Evolutionary conservation across 2,113 vertebrate species (phyloP).

Genomic region (Ornithorhynchus anatinus): DNA sequence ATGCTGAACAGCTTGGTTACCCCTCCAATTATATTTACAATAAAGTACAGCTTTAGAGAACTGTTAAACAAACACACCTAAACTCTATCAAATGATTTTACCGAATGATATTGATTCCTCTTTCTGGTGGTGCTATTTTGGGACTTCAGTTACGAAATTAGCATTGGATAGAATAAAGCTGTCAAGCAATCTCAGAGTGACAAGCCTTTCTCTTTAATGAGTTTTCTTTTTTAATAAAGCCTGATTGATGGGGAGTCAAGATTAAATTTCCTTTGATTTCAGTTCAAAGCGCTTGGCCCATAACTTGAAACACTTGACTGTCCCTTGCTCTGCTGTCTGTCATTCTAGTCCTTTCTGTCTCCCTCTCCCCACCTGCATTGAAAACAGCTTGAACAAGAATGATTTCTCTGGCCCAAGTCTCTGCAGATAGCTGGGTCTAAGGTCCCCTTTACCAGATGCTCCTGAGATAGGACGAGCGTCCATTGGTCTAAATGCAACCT

Average conservation of each 20-base stretch:
- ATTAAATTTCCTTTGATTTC: not conserved
- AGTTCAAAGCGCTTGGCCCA: too few species aligned
- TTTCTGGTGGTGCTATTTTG: conserved; percentile 4
- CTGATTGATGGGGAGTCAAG: not conserved
- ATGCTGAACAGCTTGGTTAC: conserved; percentile 34
- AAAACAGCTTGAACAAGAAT: too few species aligned
- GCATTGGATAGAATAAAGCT: not conserved
- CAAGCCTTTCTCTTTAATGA: not conserved
- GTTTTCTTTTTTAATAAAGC: conserved; percentile 11
- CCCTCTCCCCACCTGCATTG: too few species aligned
- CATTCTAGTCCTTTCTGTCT: too few species aligned
- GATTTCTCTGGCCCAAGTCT: too few species aligned
- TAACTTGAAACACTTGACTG: too few species aligned
- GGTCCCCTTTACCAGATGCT: too few species aligned
- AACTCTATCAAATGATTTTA: conserved; percentile 42
- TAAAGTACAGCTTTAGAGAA: conserved; percentile 38
- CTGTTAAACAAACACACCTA: conserved; percentile 44
- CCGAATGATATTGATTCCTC: conserved; percentile 41
- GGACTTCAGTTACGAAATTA: conserved; percentile 1
- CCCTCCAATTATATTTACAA: conserved; percentile 54
- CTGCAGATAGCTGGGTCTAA: too few species aligned
- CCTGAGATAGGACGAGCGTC: too few species aligned
- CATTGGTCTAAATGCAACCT: too few species aligned
- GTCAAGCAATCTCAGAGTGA: not conserved
- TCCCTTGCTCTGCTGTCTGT: too few species aligned